phyloP scores from a whole-genome alignment of 2,797 vertebrate genomes.

The Lepilemur septentrionalis region DNA sequence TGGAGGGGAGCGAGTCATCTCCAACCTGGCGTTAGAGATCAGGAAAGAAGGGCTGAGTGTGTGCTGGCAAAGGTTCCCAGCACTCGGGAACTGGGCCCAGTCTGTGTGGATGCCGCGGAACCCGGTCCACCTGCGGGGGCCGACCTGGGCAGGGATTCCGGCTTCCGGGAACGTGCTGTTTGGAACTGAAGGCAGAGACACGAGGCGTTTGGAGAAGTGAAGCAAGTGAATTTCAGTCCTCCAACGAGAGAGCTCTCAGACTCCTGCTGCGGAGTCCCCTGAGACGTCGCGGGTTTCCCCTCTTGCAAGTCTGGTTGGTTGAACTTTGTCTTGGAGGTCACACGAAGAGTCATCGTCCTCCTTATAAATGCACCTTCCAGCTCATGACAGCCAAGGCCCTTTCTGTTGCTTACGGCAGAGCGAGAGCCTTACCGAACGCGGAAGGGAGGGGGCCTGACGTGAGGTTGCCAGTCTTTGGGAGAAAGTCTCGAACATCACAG shows the following conservation, averaged over 20 bases:
- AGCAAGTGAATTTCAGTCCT: rapidly evolving
- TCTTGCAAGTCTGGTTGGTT: neutral
- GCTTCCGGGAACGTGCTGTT: neutral
- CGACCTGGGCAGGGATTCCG: neutral
- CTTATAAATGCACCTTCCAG: neutral
- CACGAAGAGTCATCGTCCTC: neutral
- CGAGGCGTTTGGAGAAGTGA: too few relatives aligned
- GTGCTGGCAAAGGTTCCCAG: rapidly evolving
- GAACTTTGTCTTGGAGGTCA: neutral
- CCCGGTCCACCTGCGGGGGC: neutral
- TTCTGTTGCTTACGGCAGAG: neutral
- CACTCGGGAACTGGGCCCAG: rapidly evolving
- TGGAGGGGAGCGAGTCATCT: neutral
- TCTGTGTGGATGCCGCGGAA: rapidly evolving
- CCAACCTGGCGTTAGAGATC: neutral
- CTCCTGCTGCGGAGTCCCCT: too few relatives aligned
- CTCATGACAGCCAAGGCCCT: neutral
- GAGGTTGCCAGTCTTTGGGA: neutral
- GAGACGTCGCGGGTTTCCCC: neutral
- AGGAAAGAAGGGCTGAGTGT: too few relatives aligned
- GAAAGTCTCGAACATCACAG: rapidly evolving
- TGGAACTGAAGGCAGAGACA: neutral
- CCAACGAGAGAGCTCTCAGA: neutral
- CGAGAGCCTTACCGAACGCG: rapidly evolving
- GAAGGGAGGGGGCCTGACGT: too few relatives aligned